phyloP scores from a whole-genome alignment of 1,140 invertebrate species.

The Globodera rostochiensis region DNA sequence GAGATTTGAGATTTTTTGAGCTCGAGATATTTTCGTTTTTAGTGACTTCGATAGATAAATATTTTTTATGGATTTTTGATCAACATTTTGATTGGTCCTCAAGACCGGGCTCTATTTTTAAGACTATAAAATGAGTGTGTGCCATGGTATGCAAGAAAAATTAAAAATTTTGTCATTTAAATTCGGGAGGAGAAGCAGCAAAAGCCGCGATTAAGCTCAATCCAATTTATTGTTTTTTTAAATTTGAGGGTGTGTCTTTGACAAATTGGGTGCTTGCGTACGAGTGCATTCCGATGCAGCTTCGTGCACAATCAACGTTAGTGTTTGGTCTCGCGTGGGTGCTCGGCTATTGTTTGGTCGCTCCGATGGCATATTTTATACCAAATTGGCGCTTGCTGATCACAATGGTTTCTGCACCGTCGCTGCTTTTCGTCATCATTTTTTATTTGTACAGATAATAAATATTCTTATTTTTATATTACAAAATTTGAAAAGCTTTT shows the following conservation, averaged over 20 bases:
- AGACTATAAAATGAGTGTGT: no score
- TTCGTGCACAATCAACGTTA: slow-evolving; percentile 26
- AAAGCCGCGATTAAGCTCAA: slow-evolving; percentile 17
- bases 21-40: no score
- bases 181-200: no score
- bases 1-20: no score
- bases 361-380: slow-evolving; percentile 45
- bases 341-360: slow-evolving; percentile 44
- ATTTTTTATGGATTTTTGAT: no score
- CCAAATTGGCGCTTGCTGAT: slow-evolving; percentile 45
- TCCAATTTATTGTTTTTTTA: neutral
- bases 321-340: slow-evolving; percentile 59
- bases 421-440: slow-evolving; percentile 35
- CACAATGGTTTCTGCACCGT: slow-evolving; percentile 20
- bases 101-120: no score
- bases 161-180: no score
- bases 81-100: no score
- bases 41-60: no score
- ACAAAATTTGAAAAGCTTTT: no score
- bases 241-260: slow-evolving; percentile 36
- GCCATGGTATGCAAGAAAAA: no score
- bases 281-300: slow-evolving; percentile 32
- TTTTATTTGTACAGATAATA: slow-evolving; percentile 32
- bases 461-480: slow-evolving; percentile 2
- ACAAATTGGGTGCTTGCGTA: slow-evolving; percentile 56